Evolutionary conservation across 2,888 invertebrate species (phyloP).

Genomic region (Xanthia icteritia): DNA sequence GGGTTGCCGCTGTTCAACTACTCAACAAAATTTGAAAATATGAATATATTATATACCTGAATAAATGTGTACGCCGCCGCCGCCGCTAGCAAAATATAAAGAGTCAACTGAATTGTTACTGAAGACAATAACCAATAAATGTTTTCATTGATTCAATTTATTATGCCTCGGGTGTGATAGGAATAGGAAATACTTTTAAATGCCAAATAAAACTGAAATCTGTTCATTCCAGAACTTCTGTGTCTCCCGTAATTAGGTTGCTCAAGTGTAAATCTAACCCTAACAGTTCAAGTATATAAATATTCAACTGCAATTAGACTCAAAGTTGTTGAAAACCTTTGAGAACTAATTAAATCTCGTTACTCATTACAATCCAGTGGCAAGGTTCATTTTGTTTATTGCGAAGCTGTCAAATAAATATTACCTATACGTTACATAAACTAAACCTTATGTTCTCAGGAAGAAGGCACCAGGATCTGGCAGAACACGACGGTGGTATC

Average conservation of each 20-base stretch:
- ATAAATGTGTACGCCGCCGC: background rate
- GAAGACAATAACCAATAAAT: no score
- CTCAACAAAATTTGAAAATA: no score
- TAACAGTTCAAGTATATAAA: background rate
- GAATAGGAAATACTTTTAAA: background rate
- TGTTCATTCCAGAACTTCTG: background rate
- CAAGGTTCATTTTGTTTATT: background rate
- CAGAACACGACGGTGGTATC: conserved; percentile 91
- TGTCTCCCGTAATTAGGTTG: background rate
- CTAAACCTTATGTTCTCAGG: conserved; percentile 76
- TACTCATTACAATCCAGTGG: background rate
- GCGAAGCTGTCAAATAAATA: background rate
- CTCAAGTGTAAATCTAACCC: background rate
- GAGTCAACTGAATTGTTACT: background rate
- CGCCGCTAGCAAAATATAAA: background rate
- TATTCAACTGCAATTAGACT: background rate
- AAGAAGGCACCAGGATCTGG: conserved; percentile 92
- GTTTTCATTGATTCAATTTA: no score
- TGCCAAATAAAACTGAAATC: background rate
- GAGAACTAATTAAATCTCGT: no score
- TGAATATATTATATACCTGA: background rate
- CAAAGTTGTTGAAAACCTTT: background rate
- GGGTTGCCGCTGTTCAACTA: background rate
- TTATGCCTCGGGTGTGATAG: background rate
- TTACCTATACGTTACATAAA: background rate